Evolutionary conservation across 2,888 invertebrate species (phyloP).

Genomic region (Tipula lateralis): DNA sequence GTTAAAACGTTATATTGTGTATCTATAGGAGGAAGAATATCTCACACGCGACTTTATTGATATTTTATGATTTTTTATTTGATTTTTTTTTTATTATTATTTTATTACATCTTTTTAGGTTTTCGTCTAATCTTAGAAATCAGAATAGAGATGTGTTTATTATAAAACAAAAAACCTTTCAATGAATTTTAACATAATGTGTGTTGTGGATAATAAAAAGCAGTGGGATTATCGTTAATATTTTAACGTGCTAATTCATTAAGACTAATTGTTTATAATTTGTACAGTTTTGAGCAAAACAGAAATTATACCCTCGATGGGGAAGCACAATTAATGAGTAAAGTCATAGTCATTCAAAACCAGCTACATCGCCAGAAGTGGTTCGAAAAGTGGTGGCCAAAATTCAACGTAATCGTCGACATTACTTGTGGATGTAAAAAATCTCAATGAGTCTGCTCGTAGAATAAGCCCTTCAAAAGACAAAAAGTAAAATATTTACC

Average conservation of each 20-base stretch:
- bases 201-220: neutral
- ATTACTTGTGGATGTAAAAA: too few species aligned
- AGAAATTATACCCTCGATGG: neutral
- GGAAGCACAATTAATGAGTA: too few species aligned
- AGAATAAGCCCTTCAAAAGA: too few species aligned
- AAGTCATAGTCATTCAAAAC: too few species aligned
- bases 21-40: neutral
- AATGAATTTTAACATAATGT: neutral
- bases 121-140: neutral
- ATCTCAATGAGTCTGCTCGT: too few species aligned
- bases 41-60: slow-evolving; percentile 24
- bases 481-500: too few species aligned
- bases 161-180: neutral
- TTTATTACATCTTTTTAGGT: slow-evolving; percentile 19
- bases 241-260: neutral
- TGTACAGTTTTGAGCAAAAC: neutral
- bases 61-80: neutral
- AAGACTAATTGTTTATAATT: neutral
- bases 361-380: too few species aligned
- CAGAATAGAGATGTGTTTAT: neutral
- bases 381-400: too few species aligned
- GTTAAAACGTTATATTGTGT: slow-evolving; percentile 4
- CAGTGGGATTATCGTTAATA: slow-evolving; percentile 3
- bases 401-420: too few species aligned
- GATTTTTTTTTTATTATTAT: slow-evolving; percentile 19